Conservation (phyloP, 2,888 invertebrate species). For the Rambutsinella grinnellia region DNA sequence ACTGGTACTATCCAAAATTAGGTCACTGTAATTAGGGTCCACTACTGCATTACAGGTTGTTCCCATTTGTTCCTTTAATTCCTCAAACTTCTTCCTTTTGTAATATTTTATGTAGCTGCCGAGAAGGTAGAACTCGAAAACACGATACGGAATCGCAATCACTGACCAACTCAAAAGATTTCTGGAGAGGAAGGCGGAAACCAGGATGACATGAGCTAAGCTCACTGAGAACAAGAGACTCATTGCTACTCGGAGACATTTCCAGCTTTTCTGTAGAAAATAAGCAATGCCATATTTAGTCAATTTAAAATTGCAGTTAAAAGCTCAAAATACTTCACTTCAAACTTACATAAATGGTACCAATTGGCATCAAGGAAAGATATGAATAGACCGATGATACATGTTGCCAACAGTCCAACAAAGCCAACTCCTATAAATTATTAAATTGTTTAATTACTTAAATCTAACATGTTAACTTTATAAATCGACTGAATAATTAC, state of each 20-base stretch:
- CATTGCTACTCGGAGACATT: conserved; percentile 32
- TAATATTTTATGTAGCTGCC: conserved; percentile 9
- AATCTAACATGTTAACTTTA: too few species aligned
- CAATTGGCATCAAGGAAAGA: conserved; percentile 34
- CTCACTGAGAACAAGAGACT: conserved; percentile 27
- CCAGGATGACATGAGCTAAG: conserved; percentile 17
- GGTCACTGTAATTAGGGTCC: neutral
- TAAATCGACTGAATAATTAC: conserved; percentile 1
- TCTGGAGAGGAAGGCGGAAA: conserved; percentile 4
- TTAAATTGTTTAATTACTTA: neutral
- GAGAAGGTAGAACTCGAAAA: conserved; percentile 28
- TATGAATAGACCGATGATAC: conserved; percentile 15
- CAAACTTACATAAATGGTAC: conserved; percentile 18
- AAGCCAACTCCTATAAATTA: conserved; percentile 30
- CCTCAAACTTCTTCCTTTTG: conserved; percentile 28
- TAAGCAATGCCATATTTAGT: too few species aligned
- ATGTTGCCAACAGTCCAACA: conserved; percentile 33
- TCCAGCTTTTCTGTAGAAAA: conserved; percentile 46
- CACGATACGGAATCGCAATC: conserved; percentile 12
- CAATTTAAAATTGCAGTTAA: neutral
- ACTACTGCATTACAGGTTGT: neutral
- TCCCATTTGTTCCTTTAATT: neutral
- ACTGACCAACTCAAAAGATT: neutral
- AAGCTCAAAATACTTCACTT: neutral
- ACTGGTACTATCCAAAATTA: neutral